Evolutionary conservation across 2,888 invertebrate genomes (phyloP), one percentile per base, ranked within the genome.

Genomic region (Neria commutata): DNA sequence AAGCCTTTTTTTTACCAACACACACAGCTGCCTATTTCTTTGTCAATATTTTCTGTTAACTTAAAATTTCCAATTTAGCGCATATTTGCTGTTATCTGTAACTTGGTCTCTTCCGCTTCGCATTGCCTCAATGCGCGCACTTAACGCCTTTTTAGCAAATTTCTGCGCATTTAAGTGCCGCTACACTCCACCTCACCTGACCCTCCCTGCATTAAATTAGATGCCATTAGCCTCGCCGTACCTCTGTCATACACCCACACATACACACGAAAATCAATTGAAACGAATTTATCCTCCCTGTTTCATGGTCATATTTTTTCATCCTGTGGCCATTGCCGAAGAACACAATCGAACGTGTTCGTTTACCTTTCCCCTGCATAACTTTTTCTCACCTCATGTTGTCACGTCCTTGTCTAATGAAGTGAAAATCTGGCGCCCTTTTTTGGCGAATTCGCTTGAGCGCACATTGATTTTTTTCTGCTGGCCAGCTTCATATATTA

Each of bases 321-420:
- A n/a, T n/a, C n/a, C n/a, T 37, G 37, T n/a, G 37, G 14, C 37
- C n/a, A 37, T 37, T 37, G 37, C n/a, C n/a, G n/a, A n/a, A n/a
- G n/a, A n/a, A n/a, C n/a, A n/a, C n/a, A n/a, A n/a, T 37, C n/a
- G n/a, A n/a, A 11, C n/a, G 37, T n/a, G 6, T 37, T 42, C 5
- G 19, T 19, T 42, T 42, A n/a, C n/a, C n/a, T n/a, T n/a, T n/a
- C n/a, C n/a, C n/a, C n/a, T n/a, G n/a, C n/a, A n/a, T n/a, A n/a
- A n/a, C n/a, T n/a, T n/a, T n/a, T n/a, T n/a, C n/a, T n/a, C n/a
- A n/a, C n/a, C n/a, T 42, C n/a, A 37, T 37, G 17, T 42, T 17
- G 42, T 19, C 42, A 42, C 42, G 42, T 42, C 42, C 42, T 19
- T 42, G 42, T 42, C 42, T 21, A 42, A 42, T 42, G 42, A 42